Percentiles rank a stretch among this genome's conserved stretches.
Evolutionary conservation across 2,113 vertebrate species (phyloP).

Genomic region (Oxyura jamaicensis): DNA sequence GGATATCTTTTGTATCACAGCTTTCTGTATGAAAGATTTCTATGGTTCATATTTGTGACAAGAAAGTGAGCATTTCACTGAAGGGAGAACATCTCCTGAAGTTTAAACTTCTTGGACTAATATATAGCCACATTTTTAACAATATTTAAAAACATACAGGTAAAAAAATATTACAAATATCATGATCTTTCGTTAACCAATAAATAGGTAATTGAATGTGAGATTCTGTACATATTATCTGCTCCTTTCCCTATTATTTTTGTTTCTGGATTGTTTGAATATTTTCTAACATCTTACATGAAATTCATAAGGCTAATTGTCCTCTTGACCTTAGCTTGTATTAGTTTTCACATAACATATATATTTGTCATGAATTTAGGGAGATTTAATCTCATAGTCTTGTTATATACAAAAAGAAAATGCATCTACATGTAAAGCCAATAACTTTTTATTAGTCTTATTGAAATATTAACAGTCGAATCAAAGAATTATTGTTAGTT

Average conservation of each 20-base stretch:
- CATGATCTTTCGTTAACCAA: background rate
- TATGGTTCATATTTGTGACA: background rate
- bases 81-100: background rate
- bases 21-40: background rate
- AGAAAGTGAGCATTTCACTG: background rate
- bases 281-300: background rate
- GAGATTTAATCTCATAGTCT: background rate
- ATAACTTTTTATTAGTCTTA: background rate
- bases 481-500: background rate
- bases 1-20: background rate
- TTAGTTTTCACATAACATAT: background rate
- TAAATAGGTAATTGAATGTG: background rate
- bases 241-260: background rate
- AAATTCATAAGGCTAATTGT: background rate
- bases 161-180: background rate
- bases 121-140: background rate
- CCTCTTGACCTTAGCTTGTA: background rate
- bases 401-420: background rate
- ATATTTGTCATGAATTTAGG: background rate
- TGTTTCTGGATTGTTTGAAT: background rate
- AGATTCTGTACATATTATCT: background rate
- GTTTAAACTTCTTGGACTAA: background rate
- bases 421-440: background rate
- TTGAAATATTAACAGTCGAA: background rate
- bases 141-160: background rate